Base-by-base conservation (phyloP, 2,888 invertebrate genomes). In the Norana najaformis region DNA sequence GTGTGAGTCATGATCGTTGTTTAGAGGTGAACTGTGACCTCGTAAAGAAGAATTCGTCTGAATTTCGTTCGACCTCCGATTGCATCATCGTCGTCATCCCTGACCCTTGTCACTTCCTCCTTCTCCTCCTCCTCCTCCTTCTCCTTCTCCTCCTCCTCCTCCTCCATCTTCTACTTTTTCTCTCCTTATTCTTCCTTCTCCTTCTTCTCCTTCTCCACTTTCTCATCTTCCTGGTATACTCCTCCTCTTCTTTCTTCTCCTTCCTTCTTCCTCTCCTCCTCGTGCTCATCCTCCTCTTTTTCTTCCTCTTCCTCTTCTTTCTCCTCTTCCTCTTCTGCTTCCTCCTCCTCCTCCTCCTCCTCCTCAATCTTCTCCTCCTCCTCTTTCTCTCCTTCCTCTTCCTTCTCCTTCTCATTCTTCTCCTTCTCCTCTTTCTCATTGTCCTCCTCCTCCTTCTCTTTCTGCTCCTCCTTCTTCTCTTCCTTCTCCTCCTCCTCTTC, bases 91-190 rank as follows among this genome's bases (percentile, higher is more conserved):
- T 13, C 53, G 11, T 47, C 47, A 47, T 89, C n/a, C 34, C 11
- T 53, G 36, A 16, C 53, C 16, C 11, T 53, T 35, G 18, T 47
- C 89, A 34, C 89, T n/a, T 53, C 89, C 16, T 41, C 89, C 47
- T 36, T 34, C 47, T 41, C 47, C 13, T 23, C 18, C 89, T 36
- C 89, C 89, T 41, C 89, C 35, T 34, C 53, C 89, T 89, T 11
- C 41, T 47, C 41, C 6, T 13, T 47, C 30, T 38, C 39, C 38
- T 41, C 89, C 89, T 47, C 38, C 89, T 41, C 89, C 47, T 39
- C 89, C 39, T 38, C 41, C 37, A 39, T 34, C 89, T 89, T 18
- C 47, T 41, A 11, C 18, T 20, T n/a, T n/a, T n/a, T n/a, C n/a
- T n/a, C n/a, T n/a, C n/a, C n/a, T n/a, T n/a, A n/a, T n/a, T n/a